Percentiles rank a stretch among this genome's conserved stretches.
phyloP scores from a whole-genome alignment of 2,797 vertebrate species.

The Momotus momota region DNA sequence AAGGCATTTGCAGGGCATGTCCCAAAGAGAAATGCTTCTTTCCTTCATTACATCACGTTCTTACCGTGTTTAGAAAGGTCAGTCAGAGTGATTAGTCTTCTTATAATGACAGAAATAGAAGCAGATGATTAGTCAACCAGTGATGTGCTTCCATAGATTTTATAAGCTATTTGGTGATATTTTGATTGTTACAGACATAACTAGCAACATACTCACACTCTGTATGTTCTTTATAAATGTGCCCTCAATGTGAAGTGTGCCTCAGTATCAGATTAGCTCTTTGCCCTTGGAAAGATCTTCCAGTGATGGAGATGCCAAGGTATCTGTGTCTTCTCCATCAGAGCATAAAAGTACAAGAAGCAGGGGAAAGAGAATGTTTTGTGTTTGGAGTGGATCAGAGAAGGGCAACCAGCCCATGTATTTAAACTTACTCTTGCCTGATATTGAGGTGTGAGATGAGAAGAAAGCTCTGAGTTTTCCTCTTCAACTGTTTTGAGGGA shows the following conservation, averaged over 20 bases:
- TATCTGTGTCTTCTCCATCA: neutral
- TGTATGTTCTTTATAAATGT: neutral
- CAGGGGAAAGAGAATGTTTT: neutral
- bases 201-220: neutral
- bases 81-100: neutral
- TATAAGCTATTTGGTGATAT: neutral
- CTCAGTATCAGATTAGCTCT: neutral
- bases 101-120: neutral
- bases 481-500: neutral
- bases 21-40: neutral
- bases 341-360: neutral
- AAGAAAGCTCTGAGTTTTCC: neutral
- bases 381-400: neutral
- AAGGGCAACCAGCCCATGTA: neutral
- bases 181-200: neutral
- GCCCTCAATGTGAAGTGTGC: neutral
- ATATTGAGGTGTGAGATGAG: accelerated
- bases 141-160: too few species aligned
- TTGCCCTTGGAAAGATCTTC: neutral
- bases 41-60: too few species aligned
- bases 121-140: neutral
- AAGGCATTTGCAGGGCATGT: neutral
- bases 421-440: neutral
- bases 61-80: too few species aligned
- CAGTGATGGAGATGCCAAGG: neutral